Evolutionary conservation across 2,113 vertebrate genomes (phyloP).

Genomic region (Xyliphius kryptos): DNA sequence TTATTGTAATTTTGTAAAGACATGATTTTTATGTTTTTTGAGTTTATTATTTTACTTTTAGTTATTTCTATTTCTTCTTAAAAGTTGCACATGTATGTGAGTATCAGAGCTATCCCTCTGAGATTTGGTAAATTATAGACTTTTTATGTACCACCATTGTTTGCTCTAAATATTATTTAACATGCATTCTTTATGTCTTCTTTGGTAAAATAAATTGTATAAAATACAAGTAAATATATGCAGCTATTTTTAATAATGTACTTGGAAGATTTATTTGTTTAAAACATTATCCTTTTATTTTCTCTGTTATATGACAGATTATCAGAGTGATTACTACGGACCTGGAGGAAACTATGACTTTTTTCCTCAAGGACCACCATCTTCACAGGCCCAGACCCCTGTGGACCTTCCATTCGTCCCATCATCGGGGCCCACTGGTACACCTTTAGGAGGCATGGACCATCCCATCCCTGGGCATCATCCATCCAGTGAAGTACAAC

Average conservation of each 20-base stretch:
- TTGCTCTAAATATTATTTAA: too few species aligned
- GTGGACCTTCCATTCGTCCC: conserved; percentile 95
- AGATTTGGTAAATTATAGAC: too few species aligned
- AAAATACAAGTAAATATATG: too few species aligned
- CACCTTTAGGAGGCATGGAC: conserved; percentile 90
- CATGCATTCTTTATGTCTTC: too few species aligned
- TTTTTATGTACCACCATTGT: too few species aligned
- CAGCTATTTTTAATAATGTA: too few species aligned
- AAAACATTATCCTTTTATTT: too few species aligned
- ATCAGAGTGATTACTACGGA: conserved; percentile 97
- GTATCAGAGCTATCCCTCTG: too few species aligned
- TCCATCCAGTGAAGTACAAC: conserved; percentile 91
- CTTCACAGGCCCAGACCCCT: conserved; percentile 94
- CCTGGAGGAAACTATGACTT: conserved; percentile 97
- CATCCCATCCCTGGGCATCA: conserved; percentile 95
- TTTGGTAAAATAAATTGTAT: too few species aligned
- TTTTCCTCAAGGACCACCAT: conserved; percentile 95
- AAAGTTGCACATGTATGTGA: too few species aligned
- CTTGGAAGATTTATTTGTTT: conserved; percentile 45
- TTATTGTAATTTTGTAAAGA: not conserved
- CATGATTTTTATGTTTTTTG: not conserved
- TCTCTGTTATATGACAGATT: too few species aligned
- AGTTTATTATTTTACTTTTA: not conserved
- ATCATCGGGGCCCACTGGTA: conserved; percentile 90
- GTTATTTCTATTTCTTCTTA: too few species aligned